Conservation (phyloP, 2,888 invertebrate species). For the Anorthoa munda region DNA sequence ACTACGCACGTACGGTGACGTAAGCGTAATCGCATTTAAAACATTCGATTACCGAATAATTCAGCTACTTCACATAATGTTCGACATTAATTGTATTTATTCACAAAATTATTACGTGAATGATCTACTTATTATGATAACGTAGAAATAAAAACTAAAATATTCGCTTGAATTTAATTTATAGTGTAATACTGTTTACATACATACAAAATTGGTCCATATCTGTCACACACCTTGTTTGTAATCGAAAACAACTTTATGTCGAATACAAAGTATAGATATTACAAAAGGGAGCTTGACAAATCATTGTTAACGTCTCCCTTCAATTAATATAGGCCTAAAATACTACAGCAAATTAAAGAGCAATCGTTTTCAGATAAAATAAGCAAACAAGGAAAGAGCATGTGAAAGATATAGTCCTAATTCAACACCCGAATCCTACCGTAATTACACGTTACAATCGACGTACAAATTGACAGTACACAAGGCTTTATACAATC, state of each 20-base stretch:
- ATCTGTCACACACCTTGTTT: conserved; percentile 48
- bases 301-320: background rate
- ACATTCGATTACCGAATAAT: conserved; percentile 52
- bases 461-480: conserved; percentile 65
- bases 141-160: conserved; percentile 24
- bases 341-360: conserved; percentile 19
- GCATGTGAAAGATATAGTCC: conserved; percentile 56
- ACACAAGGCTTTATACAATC: conserved; percentile 64
- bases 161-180: conserved; percentile 25
- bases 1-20: conserved; percentile 10
- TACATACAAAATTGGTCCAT: conserved; percentile 50
- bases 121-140: conserved; percentile 21
- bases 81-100: conserved; percentile 50
- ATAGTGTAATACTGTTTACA: conserved; percentile 57
- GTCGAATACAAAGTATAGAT: conserved; percentile 13
- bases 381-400: conserved; percentile 4
- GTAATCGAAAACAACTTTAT: conserved; percentile 20
- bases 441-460: conserved; percentile 43
- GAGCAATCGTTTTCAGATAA: conserved; percentile 13
- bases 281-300: conserved; percentile 16
- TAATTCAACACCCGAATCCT: conserved; percentile 30
- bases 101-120: conserved; percentile 46
- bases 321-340: background rate
- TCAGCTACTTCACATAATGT: conserved; percentile 50
- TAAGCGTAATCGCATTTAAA: conserved; percentile 15